Base-by-base conservation (phyloP, 2,888 invertebrate species). In the Lasioglossum morio region DNA sequence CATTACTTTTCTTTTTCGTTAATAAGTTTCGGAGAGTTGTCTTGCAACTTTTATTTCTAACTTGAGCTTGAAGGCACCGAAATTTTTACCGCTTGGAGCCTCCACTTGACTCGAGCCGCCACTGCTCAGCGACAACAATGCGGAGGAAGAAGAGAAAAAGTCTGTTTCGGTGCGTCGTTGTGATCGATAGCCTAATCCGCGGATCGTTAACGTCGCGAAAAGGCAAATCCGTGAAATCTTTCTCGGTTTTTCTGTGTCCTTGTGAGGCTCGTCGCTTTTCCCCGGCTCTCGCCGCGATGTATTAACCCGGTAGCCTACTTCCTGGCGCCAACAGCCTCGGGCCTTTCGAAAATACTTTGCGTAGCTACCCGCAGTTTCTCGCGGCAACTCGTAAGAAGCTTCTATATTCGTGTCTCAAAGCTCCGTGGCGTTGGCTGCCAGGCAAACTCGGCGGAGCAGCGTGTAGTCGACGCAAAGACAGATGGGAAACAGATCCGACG, bases 281-380 rank as follows among this genome's bases (percentile, higher is more conserved):
- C 85, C 80, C 72, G 77, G 60, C 76, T 85, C 77, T 85, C 73
- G 79, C 74, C 60, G 81, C 81, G 86, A 82, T 88, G 92, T 92
- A 89, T 93, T 94, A 94, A 94, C 94, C 94, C 89, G 93, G 93
- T 94, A 94, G 94, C 94, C 94, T 94, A 94, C 94, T 94, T 94
- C 90, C 90, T 85, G 87, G 85, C 86, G 88, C 86, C 91, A 88
- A 91, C 86, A 87, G 92, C 92, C 92, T 90, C 87, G 83, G 90
- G 94, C 93, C 94, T 94, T 94, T 94, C 94, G 93, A 94, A 94
- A 94, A 94, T 93, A 92, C 92, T 91, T 91, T 76, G 89, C 88
- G 87, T 82, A 88, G 84, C 73, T 86, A 79, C 80, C 80, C 60
- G 79, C 79, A 72, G 83, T 81, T 85, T 81, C 79, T 78, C 84